Base-by-base conservation (phyloP, 1,140 invertebrate species). In the Bombus sibiricus region DNA sequence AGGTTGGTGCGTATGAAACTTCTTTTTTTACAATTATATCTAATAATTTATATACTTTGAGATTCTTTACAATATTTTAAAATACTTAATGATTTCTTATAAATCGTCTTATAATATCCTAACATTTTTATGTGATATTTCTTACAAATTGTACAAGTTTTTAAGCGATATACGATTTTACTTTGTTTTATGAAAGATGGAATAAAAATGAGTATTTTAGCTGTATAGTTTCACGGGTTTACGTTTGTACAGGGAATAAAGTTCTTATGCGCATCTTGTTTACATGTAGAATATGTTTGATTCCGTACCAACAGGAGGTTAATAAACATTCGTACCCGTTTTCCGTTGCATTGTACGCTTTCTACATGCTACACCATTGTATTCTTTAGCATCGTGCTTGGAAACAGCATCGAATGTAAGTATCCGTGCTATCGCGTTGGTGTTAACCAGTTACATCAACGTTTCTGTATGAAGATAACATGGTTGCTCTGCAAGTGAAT, bases 241-340 rank as follows among this genome's bases (percentile, higher is more conserved):
- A 18, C 41, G 69, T 43, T 43, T 71, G 28, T 47, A 32, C 28
- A 8, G 37, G 34, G 32, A 39, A 28, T n/a, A n/a, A 37, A 18
- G 32, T 57, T 75, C 41, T 75, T 57, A n/a, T 37, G 47, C 53
- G 53, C 53, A 53, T 76, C 34, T 59, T 37, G 47, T 76, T 74
- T 53, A 47, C 73, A 74, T 39, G 28, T n/a, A 37, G 25, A 59
- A 59, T 28, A 53, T 2, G 28, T 39, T 37, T 25, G 41, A 76
- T 76, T 39, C 53, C 22, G 32, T n/a, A n/a, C 10, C 32, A 76
- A 53, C 12, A 37, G 47, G 6, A 76, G 74, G 74, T 76, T 76
- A 53, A 76, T 59, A 76, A 76, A 76, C 74, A 59, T 75, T 75
- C 25, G 73, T 57, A 37, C 57, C 22, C 74, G 32, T 59, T 74